A percentile compares a stretch with the other conserved stretches of the same genome.
Conservation (phyloP, 2,113 vertebrate genomes). For the Otolemur garnettii region DNA sequence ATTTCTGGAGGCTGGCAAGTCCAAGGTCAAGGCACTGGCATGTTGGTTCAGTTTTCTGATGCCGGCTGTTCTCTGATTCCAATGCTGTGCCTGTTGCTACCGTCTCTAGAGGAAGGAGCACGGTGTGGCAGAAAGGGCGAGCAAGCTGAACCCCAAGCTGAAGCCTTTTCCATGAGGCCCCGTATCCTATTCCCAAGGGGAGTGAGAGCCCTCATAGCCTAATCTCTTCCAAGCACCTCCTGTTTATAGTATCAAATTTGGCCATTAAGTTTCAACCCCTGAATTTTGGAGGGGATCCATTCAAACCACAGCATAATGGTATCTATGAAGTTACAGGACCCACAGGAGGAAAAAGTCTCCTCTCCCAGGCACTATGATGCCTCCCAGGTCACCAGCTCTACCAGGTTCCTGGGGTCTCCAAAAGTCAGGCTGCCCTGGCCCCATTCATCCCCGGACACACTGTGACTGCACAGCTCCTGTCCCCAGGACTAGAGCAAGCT, state of each 20-base stretch:
- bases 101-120: not conserved
- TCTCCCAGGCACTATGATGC: not conserved
- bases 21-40: not conserved
- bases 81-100: not conserved
- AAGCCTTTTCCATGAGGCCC: not conserved
- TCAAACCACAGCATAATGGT: not conserved
- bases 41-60: not conserved
- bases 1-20: not conserved
- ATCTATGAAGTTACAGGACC: not conserved
- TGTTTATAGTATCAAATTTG: not conserved
- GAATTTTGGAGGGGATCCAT: not conserved
- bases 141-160: not conserved
- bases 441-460: not conserved
- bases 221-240: not conserved
- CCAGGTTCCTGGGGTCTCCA: not conserved
- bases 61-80: not conserved
- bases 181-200: not conserved
- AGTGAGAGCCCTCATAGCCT: not conserved
- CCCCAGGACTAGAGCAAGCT: conserved; percentile 64
- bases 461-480: conserved; percentile 15
- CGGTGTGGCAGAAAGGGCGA: not conserved
- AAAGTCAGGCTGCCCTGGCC: not conserved
- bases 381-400: too few species aligned
- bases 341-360: too few species aligned
- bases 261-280: not conserved